These are phyloP conservation scores for Drosophila kohkoa DNA, from an alignment of 1,140 invertebrate genomes.

Conservation along the genomic window DNA sequence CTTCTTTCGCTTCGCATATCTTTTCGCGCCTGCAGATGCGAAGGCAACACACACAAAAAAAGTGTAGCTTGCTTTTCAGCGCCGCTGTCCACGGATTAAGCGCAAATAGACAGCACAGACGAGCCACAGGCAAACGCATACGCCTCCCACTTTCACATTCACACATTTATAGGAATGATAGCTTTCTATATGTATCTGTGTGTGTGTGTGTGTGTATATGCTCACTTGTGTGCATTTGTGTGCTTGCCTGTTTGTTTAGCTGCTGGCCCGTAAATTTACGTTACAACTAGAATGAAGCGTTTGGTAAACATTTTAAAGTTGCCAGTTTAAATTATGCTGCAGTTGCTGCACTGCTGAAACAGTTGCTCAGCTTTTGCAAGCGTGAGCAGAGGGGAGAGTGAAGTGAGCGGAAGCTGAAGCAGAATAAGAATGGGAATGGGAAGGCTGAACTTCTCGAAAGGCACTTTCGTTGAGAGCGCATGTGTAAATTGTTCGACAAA, in stretches of 20 bases:
- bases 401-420: too few species aligned
- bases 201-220: conserved; percentile 3
- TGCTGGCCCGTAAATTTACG: conserved; percentile 80
- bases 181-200: conserved; percentile 6
- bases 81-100: conserved; percentile 67
- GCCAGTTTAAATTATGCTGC: conserved; percentile 76
- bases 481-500: conserved; percentile 61
- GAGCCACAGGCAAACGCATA: conserved; percentile 37
- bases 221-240: conserved; percentile 15
- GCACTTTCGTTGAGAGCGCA: conserved; percentile 1
- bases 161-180: conserved; percentile 5
- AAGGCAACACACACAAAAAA: conserved; percentile 54
- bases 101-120: conserved; percentile 69
- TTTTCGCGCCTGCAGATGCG: conserved; percentile 63
- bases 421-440: too few species aligned
- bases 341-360: conserved; percentile 25
- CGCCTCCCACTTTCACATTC: conserved; percentile 23
- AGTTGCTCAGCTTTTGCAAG: conserved; percentile 7
- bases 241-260: conserved; percentile 60
- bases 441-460: not conserved
- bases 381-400: not conserved
- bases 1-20: conserved; percentile 54
- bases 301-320: conserved; percentile 83
- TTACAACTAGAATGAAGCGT: conserved; percentile 79
- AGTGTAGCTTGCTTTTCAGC: conserved; percentile 70